Conservation (phyloP, 2,797 vertebrate species). For the Tamandua tetradactyla region DNA sequence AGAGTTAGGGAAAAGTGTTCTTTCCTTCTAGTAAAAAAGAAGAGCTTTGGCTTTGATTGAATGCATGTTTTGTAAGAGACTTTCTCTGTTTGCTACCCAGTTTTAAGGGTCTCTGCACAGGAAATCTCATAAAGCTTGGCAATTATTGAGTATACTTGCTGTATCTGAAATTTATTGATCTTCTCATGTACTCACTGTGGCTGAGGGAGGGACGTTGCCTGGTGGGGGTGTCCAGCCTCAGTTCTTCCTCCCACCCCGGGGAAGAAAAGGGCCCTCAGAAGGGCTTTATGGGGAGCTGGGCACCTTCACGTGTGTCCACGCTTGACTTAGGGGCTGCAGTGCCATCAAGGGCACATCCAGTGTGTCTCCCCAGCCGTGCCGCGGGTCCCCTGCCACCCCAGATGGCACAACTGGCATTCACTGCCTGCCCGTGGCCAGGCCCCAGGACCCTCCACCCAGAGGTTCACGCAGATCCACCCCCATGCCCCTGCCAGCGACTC, state of each 20-base stretch:
- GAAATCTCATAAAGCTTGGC: background rate
- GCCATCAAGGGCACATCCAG: no score
- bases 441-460: no score
- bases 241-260: background rate
- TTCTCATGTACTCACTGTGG: no score
- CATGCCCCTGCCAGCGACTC: no score
- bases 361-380: no score
- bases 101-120: background rate
- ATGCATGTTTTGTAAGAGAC: background rate
- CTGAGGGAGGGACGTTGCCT: background rate
- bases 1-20: background rate
- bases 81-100: background rate
- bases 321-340: background rate
- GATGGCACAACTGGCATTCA: no score
- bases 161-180: background rate
- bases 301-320: background rate
- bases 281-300: no score
- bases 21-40: background rate
- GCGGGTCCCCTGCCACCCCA: no score
- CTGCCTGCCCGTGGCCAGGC: no score
- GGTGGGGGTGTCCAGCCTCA: no score
- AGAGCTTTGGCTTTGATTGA: background rate
- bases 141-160: background rate
- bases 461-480: no score
- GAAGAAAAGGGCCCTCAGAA: background rate